These are phyloP conservation scores for Coenobita brevimanus DNA, from an alignment of 1,140 invertebrate species.

Conservation along the genomic window DNA sequence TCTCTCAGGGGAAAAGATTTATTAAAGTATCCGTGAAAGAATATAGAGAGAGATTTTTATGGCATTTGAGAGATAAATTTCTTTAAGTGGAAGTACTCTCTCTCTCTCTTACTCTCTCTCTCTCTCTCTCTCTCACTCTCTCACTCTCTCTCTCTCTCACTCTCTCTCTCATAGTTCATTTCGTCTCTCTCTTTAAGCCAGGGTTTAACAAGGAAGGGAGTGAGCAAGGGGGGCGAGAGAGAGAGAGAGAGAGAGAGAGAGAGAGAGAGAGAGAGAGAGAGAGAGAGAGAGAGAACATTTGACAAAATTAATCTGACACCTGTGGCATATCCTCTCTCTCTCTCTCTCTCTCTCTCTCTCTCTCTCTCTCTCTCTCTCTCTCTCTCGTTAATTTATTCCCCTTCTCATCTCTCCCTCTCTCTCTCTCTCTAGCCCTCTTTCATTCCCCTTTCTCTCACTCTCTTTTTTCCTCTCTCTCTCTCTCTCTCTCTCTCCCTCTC, in stretches of 20 bases:
- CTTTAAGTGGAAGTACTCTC: not conserved
- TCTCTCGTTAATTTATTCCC: not conserved
- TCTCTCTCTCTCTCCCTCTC: not conserved
- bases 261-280: too few relatives aligned
- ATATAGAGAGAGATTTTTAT: not conserved
- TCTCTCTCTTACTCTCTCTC: not conserved
- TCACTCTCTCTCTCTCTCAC: not conserved
- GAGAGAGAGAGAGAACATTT: too few relatives aligned
- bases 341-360: not conserved
- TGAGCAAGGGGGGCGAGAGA: too few relatives aligned
- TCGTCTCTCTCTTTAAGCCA: too few relatives aligned
- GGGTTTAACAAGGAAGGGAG: too few relatives aligned
- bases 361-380: not conserved
- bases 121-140: too few relatives aligned
- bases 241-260: too few relatives aligned
- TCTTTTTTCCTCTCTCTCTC: not conserved
- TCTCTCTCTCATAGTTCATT: not conserved
- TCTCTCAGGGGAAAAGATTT: too few relatives aligned
- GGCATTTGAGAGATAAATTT: not conserved
- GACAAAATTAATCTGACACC: too few relatives aligned
- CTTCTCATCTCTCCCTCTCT: not conserved
- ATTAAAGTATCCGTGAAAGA: not conserved
- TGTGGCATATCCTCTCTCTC: too few relatives aligned
- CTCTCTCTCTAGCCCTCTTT: not conserved
- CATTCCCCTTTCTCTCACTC: not conserved